Base-by-base conservation (phyloP, 2,888 invertebrate genomes). In the Cephus pulcher region DNA sequence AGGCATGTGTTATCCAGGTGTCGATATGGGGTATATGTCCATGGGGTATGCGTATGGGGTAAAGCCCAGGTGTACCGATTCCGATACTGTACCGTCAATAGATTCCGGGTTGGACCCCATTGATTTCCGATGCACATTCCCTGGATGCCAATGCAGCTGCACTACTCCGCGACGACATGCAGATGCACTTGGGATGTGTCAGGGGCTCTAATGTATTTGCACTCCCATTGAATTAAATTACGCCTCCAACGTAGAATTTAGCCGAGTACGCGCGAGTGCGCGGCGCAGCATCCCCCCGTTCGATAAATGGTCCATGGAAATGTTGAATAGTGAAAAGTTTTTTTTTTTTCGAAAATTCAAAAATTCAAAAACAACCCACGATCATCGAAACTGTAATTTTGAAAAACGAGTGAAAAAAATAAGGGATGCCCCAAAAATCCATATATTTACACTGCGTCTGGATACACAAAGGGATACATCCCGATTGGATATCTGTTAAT, bases 1-100 rank as follows among this genome's bases (percentile, higher is more conserved):
- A n/a, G 76, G 82, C 89, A 88, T 89, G 87, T 88, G 88, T 85
- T 84, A 86, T 81, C 88, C 89, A 89, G 89, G 87, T 89, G 88
- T 85, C 86, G 84, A 87, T 87, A 84, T 84, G 37, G 69, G 71
- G 71, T 56, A 23, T 23, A 56, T 56, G 40, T 56, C 40, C 40
- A 56, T 23, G 40, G 40, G 40, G 40, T 56, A 56, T 56, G 40
- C 40, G 40, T 56, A 56, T 32, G 71, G 71, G 71, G 82, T 83
- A 81, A 84, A 80, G 77, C 74, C 85, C 87, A 87, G 88, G 83
- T 87, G 87, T 80, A 78, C 73, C 82, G 83, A 84, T 82, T 74
- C 81, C 82, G 77, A 84, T 78, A 56, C 74, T 78, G 76, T 78
- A 32, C 33, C 81, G 81, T 82, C 82, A 82, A 85, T 84, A 81